phyloP scores from a whole-genome alignment of 2,797 vertebrate species.

The Melanotaenia trifasciata region DNA sequence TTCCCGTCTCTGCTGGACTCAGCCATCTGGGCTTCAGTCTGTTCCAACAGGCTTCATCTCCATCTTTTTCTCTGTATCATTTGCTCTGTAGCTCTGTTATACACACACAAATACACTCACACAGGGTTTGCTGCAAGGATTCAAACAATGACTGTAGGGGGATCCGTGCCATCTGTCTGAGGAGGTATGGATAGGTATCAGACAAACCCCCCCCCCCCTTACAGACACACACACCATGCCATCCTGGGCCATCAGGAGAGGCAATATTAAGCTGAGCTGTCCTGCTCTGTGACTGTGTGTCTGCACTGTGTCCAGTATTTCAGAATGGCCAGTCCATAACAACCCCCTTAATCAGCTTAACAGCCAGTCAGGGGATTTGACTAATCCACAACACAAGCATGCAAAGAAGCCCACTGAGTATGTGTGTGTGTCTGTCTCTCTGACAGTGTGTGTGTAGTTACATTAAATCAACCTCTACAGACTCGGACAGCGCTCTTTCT shows the following conservation, averaged over 20 bases:
- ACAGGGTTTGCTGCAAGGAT: conserved; percentile 28
- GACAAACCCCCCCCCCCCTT: conserved; percentile 48
- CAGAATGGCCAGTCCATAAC: conserved; percentile 78
- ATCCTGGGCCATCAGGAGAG: conserved; percentile 44
- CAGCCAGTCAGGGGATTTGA: conserved; percentile 76
- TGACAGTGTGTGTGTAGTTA: conserved; percentile 44
- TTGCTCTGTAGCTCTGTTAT: conserved; percentile 17
- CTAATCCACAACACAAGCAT: conserved; percentile 79
- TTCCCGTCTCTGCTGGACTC: conserved; percentile 73
- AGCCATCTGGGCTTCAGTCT: conserved; percentile 84
- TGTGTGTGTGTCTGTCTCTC: conserved; percentile 46
- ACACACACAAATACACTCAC: conserved; percentile 20
- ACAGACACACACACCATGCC: conserved; percentile 36
- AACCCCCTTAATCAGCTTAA: conserved; percentile 80
- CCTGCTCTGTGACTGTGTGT: conserved; percentile 31
- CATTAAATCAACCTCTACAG: conserved; percentile 48
- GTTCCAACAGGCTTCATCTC: conserved; percentile 70
- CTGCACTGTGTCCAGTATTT: conserved; percentile 67
- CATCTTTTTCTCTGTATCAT: conserved; percentile 19
- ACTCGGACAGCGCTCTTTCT: conserved; percentile 22
- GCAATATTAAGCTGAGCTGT: conserved; percentile 50
- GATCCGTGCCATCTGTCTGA: conserved; percentile 71
- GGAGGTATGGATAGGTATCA: conserved; percentile 53
- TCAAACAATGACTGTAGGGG: conserved; percentile 51
- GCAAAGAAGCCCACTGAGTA: conserved; percentile 59